Conservation (phyloP, 2,888 invertebrate genomes). For the Rhimphoctona megacephalus region DNA sequence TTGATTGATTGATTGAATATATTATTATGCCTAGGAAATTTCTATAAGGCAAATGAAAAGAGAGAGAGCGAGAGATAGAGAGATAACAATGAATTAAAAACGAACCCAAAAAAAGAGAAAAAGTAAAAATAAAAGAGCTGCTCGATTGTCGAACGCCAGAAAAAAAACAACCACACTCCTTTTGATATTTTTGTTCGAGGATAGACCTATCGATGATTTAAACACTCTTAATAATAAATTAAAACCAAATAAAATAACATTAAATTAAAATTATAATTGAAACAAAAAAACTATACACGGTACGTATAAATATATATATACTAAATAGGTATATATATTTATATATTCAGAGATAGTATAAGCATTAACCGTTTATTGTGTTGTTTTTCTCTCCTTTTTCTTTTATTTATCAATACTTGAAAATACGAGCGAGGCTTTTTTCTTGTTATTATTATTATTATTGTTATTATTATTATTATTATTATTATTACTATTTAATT, state of each 20-base stretch:
- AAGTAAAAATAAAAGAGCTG: neutral
- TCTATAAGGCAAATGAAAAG: no score
- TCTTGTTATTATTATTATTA: no score
- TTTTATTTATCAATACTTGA: constrained; percentile 77
- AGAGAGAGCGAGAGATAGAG: neutral
- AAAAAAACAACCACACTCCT: neutral
- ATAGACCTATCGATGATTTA: constrained; percentile 24
- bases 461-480: constrained; percentile 32
- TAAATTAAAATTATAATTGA: neutral
- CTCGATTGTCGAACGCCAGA: constrained; percentile 39
- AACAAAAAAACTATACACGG: neutral
- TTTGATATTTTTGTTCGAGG: constrained; percentile 31
- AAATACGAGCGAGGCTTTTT: constrained; percentile 82
- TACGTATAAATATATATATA: no score
- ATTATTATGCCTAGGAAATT: no score
- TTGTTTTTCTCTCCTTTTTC: constrained; percentile 65
- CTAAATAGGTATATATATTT: constrained; percentile 32
- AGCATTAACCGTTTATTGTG: constrained; percentile 74
- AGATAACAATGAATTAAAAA: constrained; percentile 1
- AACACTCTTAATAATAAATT: constrained; percentile 5
- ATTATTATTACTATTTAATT: neutral
- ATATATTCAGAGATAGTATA: constrained; percentile 71
- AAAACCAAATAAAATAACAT: constrained; percentile 1
- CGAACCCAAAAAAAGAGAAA: neutral
- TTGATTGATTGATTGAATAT: no score